Percentiles rank a stretch among this genome's conserved stretches.
Evolutionary conservation across 1,140 invertebrate species (phyloP).

Genomic region (roundworm (Caenorhabditis elegans)): DNA sequence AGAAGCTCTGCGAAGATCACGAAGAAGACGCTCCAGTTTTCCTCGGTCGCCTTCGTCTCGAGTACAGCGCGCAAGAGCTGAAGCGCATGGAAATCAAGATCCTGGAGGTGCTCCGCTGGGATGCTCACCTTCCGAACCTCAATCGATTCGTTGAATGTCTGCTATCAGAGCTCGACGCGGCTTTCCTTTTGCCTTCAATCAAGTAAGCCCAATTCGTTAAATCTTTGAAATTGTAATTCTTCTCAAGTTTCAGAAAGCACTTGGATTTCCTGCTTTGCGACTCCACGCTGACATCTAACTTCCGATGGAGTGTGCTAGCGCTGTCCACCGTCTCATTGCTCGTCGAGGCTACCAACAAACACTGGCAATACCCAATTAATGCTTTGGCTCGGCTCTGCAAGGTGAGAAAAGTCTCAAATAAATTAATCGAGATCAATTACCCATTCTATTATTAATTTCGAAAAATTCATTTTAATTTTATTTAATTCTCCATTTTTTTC

Average conservation of each 20-base stretch:
- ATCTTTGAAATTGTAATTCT: not conserved
- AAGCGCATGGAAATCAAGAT: conserved; percentile 39
- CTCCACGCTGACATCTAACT: conserved; percentile 7
- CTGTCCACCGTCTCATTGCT: conserved; percentile 25
- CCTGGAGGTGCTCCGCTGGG: conserved; percentile 25
- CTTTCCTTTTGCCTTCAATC: conserved; percentile 17
- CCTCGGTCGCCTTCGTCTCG: conserved; percentile 21
- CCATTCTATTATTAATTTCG: not conserved
- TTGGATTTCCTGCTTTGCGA: conserved; percentile 22
- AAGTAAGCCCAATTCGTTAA: conserved; percentile 20
- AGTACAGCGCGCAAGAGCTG: conserved; percentile 17
- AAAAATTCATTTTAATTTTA: not conserved
- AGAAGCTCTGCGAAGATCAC: conserved; percentile 43
- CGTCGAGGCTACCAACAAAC: conserved; percentile 17
- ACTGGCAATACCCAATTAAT: conserved; percentile 19
- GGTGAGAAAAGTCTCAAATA: too few species aligned
- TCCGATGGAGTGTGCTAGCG: conserved; percentile 1
- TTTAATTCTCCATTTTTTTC: not conserved
- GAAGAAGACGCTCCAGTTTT: conserved; percentile 33
- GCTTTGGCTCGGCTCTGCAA: not conserved
- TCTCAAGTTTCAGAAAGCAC: conserved; percentile 20
- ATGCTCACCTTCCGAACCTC: conserved; percentile 12
- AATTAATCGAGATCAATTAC: too few species aligned
- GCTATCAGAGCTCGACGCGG: conserved; percentile 14
- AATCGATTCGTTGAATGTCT: conserved; percentile 27